A percentile compares a stretch with the other conserved stretches of the same genome.
Evolutionary conservation across 1,140 invertebrate species (phyloP).

Genomic region (Macrotrachela quadricornifera): DNA sequence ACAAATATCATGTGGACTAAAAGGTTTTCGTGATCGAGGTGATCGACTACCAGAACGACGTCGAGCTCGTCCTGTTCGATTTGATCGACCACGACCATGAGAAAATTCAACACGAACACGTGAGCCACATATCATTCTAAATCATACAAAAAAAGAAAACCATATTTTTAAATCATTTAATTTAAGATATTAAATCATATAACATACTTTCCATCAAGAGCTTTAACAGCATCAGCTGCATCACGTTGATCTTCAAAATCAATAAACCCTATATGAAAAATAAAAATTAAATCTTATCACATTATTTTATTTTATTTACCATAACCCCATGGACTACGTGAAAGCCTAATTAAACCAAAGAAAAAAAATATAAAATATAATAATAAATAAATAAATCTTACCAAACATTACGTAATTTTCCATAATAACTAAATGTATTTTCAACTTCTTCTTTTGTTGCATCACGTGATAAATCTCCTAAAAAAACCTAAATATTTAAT

Average conservation of each 20-base stretch:
- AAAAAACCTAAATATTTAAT: constrained; percentile 43
- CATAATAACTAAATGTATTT: constrained; percentile 79
- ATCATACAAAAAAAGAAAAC: no score
- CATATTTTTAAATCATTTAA: no score
- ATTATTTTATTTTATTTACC: no score
- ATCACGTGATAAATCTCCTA: constrained; percentile 53
- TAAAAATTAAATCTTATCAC: no score
- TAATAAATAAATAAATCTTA: no score
- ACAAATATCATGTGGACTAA: no score
- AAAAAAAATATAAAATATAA: no score
- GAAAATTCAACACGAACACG: constrained; percentile 74
- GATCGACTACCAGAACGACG: no score
- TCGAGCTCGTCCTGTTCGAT: no score
- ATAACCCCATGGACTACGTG: constrained; percentile 51
- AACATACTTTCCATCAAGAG: constrained; percentile 54
- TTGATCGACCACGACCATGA: constrained; percentile 37
- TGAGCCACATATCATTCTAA: constrained; percentile 57
- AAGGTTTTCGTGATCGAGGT: no score
- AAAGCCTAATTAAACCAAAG: constrained; percentile 41
- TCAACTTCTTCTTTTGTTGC: constrained; percentile 29
- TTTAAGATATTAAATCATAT: no score
- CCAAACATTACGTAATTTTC: constrained; percentile 59
- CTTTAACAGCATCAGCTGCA: constrained; percentile 76
- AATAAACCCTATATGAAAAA: constrained; percentile 52
- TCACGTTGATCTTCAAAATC: constrained; percentile 83